phyloP scores from a whole-genome alignment of 2,888 invertebrate genomes.

The Drosophila demipolita region DNA sequence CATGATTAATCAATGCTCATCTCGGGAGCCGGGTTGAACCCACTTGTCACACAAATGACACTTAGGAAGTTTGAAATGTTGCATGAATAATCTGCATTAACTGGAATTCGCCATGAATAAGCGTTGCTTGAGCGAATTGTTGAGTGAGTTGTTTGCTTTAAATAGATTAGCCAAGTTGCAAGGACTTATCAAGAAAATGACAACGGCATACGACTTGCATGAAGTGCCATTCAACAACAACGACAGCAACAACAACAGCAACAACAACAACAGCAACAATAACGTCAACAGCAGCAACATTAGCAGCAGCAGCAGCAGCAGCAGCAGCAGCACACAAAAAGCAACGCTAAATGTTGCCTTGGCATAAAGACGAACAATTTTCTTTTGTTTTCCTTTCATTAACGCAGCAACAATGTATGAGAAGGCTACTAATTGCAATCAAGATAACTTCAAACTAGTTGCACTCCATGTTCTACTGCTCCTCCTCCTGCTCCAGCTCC shows the following conservation, averaged over 20 bases:
- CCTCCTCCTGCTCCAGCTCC: background rate
- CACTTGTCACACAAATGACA: background rate
- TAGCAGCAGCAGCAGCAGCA: constrained; percentile 25
- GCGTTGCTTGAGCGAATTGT: constrained; percentile 15
- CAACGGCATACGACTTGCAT: constrained; percentile 45
- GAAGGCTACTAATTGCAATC: constrained; percentile 80
- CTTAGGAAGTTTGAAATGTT: constrained; percentile 7
- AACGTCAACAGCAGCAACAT: constrained; percentile 1
- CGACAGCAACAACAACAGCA: constrained; percentile 6
- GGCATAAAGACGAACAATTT: constrained; percentile 22
- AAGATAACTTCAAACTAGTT: constrained; percentile 76
- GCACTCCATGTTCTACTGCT: constrained; percentile 23
- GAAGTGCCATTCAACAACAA: constrained; percentile 37
- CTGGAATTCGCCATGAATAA: constrained; percentile 13
- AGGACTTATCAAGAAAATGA: constrained; percentile 35
- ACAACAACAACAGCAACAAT: constrained; percentile 5
- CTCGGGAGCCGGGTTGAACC: too few species aligned
- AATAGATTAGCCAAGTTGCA: constrained; percentile 42
- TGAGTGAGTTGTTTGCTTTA: constrained; percentile 41
- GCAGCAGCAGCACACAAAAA: constrained; percentile 25
- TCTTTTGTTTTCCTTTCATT: constrained; percentile 76
- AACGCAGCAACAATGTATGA: constrained; percentile 70
- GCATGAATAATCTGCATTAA: constrained; percentile 9
- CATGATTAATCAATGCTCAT: background rate
- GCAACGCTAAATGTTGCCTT: constrained; percentile 38